Conservation (phyloP, 2,888 invertebrate genomes). For the Helicoverpa assulta region DNA sequence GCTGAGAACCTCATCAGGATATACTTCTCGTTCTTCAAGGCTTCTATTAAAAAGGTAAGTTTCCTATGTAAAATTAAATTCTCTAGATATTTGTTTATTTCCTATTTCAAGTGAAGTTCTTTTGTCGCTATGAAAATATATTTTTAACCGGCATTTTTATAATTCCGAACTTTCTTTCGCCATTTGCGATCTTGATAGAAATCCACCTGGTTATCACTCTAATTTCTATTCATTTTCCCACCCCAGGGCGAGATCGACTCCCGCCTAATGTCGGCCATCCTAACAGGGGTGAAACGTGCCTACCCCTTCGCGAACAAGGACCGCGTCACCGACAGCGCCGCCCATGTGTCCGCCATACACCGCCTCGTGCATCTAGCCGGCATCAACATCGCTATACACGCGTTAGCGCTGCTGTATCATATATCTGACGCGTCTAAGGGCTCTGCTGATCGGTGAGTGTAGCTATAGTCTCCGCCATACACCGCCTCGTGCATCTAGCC, state of each 20-base stretch:
- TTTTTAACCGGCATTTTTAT: no score
- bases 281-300: conserved; percentile 95
- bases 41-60: conserved; percentile 94
- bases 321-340: conserved; percentile 85
- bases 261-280: conserved; percentile 93
- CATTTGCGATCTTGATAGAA: no score
- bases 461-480: conserved; percentile 89
- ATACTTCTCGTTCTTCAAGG: conserved; percentile 99
- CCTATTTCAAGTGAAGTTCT: no score
- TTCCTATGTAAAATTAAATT: not conserved
- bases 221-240: not conserved
- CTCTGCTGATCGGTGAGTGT: conserved; percentile 89
- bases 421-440: conserved; percentile 86
- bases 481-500: conserved; percentile 93
- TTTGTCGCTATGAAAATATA: no score
- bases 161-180: no score
- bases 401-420: conserved; percentile 88
- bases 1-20: conserved; percentile 96
- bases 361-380: conserved; percentile 93
- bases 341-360: conserved; percentile 93
- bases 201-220: no score
- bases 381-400: conserved; percentile 90
- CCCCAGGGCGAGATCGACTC: conserved; percentile 93
- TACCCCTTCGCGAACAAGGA: conserved; percentile 95
- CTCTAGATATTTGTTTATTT: no score